Evolutionary conservation across 2,797 vertebrate species (phyloP), one percentile per base, ranked within the genome.

Genomic region (Anguilla megastoma): DNA sequence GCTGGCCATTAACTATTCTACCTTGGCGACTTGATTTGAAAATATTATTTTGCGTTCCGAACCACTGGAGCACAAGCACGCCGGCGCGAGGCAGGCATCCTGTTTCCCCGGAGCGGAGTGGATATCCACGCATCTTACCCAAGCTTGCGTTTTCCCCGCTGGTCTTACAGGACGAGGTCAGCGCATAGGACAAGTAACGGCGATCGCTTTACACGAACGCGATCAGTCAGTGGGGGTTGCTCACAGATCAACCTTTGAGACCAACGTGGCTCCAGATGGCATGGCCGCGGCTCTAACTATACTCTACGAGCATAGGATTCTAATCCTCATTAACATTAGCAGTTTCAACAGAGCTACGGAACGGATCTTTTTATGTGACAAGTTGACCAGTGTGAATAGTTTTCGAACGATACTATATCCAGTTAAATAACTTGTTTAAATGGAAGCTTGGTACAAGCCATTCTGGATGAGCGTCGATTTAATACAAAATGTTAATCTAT

Each of bases 1-100:
- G 86, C 86, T 63, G 86, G 16, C 41, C 86, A 87, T 89, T 87
- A 89, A 85, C 69, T 87, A 89, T 87, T 87, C 16, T 79, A 12
- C 56, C 24, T 80, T 33, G 63, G 50, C 36, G 48, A 63, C 45
- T 74, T 63, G 56, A 69, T 69, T 24, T 27, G 66, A 87, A 60
- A 84, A 89, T 89, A 85, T 85, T 89, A 41, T 41, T 52, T 9
- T 50, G 54, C 74, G 80, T 80, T 87, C 33, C 24, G 85, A 56
- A 36, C 27, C 54, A 27, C 58, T 0, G 83, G n/a, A 41, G 52
- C 14, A 54, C 60, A 56, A 58, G 27, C 54, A 12, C 16, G 2
- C 9, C 24, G 10, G 56, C 10, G 14, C 48, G 0, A 10, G 18
- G 10, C 58, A 0, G 6, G 86, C 36, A 33, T 89, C 80, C 36